phyloP scores from a whole-genome alignment of 2,113 vertebrate species.

The Rhea americana region DNA sequence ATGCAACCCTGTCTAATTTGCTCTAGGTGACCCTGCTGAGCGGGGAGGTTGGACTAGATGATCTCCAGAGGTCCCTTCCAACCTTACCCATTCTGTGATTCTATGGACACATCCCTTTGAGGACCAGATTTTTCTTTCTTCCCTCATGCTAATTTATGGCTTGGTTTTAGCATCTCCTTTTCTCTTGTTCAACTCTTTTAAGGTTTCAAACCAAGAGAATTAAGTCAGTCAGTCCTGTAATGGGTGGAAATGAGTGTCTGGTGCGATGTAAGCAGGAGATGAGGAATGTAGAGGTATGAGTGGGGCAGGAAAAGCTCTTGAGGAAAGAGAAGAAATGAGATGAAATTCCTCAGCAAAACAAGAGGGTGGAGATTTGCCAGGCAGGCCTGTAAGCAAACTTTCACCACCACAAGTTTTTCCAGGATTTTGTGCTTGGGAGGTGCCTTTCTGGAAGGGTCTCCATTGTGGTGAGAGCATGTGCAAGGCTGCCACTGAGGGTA shows the following conservation, averaged over 20 bases:
- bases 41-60: too few species aligned
- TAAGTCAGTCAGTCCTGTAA: not conserved
- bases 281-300: not conserved
- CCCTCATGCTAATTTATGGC: not conserved
- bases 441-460: not conserved
- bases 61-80: too few species aligned
- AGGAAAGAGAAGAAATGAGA: not conserved
- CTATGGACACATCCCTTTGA: not conserved
- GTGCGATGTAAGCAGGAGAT: not conserved
- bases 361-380: not conserved
- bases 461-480: not conserved
- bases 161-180: not conserved
- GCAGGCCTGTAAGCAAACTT: not conserved
- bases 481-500: fast-evolving
- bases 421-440: not conserved
- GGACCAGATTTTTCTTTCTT: not conserved
- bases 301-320: not conserved
- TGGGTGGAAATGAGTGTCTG: fast-evolving
- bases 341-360: not conserved
- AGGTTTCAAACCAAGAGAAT: not conserved
- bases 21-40: too few species aligned
- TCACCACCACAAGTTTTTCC: not conserved
- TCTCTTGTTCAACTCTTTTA: not conserved
- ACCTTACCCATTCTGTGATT: too few species aligned
- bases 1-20: too few species aligned